These are phyloP conservation scores for Ennomos erosarius DNA, from an alignment of 2,888 invertebrate genomes.

Conservation along the genomic window DNA sequence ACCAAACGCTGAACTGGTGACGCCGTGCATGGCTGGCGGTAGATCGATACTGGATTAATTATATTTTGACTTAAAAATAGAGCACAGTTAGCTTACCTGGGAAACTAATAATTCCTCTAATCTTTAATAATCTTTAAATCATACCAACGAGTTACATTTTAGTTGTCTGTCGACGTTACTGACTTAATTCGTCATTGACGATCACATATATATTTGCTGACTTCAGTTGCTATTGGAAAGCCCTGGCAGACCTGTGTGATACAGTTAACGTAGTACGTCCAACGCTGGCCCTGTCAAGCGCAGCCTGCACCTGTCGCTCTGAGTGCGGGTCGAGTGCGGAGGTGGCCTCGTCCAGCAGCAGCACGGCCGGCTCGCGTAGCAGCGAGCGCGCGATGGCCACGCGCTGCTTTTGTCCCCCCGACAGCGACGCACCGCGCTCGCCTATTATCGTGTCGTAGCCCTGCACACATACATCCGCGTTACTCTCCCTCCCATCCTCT, in stretches of 20 bases:
- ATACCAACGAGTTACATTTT: too few relatives aligned
- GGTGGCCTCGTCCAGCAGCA: slow-evolving; percentile 92
- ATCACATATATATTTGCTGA: too few relatives aligned
- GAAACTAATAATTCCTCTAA: too few relatives aligned
- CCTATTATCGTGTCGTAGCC: slow-evolving; percentile 93
- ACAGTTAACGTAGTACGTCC: slow-evolving; percentile 91
- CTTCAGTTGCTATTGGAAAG: background rate
- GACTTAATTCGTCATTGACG: too few relatives aligned
- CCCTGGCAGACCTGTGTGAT: slow-evolving; percentile 59
- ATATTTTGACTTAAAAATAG: too few relatives aligned
- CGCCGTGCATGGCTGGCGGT: too few relatives aligned
- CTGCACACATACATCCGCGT: slow-evolving; percentile 58
- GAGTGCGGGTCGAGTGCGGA: slow-evolving; percentile 93
- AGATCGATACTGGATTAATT: too few relatives aligned
- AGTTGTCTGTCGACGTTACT: too few relatives aligned
- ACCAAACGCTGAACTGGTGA: too few relatives aligned
- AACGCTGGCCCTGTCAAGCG: slow-evolving; percentile 88
- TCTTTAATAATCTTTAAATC: too few relatives aligned
- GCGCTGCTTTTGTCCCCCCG: slow-evolving; percentile 93
- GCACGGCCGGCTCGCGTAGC: slow-evolving; percentile 90
- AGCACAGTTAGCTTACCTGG: too few relatives aligned
- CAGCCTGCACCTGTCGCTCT: slow-evolving; percentile 92
- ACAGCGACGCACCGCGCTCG: slow-evolving; percentile 91
- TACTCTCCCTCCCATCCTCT: too few relatives aligned
- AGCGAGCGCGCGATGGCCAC: slow-evolving; percentile 94